Evolutionary conservation across 2,113 vertebrate genomes (phyloP).

Genomic region (Acinonyx jubatus): DNA sequence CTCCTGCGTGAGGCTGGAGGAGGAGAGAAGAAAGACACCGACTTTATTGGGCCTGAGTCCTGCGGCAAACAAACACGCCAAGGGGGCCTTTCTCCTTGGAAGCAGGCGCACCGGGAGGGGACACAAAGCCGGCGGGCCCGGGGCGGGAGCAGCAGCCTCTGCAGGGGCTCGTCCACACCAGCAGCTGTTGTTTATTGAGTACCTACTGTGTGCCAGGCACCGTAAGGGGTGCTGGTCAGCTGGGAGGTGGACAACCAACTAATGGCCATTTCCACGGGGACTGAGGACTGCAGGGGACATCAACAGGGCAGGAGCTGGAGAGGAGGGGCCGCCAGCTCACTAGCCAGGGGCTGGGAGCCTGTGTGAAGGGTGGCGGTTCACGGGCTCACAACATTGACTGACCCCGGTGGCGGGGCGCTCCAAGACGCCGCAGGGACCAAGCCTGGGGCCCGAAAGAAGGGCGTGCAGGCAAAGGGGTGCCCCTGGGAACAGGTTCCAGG

Average conservation of each 20-base stretch:
- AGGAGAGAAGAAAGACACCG: not conserved
- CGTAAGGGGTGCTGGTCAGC: not conserved
- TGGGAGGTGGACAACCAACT: not conserved
- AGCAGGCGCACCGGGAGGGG: not conserved
- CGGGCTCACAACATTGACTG: not conserved
- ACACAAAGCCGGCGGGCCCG: not conserved
- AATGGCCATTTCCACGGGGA: fast-evolving
- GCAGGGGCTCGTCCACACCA: fast-evolving
- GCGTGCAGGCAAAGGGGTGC: too few relatives aligned
- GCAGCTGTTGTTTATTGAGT: not conserved
- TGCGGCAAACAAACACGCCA: constrained; percentile 40
- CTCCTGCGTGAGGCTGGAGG: constrained; percentile 28
- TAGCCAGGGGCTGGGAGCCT: not conserved
- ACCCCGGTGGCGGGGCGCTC: not conserved
- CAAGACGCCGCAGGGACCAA: not conserved
- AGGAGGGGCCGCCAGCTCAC: not conserved
- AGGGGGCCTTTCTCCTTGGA: not conserved
- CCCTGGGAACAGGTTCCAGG: not conserved
- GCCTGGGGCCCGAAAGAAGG: not conserved
- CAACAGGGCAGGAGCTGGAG: too few relatives aligned
- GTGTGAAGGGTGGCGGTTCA: not conserved
- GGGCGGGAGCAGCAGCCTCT: not conserved
- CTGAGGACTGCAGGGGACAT: not conserved
- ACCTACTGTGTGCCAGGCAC: constrained; percentile 11
- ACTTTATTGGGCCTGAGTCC: not conserved